phyloP scores from a whole-genome alignment of 2,113 vertebrate genomes.

The Cettia cetti region DNA sequence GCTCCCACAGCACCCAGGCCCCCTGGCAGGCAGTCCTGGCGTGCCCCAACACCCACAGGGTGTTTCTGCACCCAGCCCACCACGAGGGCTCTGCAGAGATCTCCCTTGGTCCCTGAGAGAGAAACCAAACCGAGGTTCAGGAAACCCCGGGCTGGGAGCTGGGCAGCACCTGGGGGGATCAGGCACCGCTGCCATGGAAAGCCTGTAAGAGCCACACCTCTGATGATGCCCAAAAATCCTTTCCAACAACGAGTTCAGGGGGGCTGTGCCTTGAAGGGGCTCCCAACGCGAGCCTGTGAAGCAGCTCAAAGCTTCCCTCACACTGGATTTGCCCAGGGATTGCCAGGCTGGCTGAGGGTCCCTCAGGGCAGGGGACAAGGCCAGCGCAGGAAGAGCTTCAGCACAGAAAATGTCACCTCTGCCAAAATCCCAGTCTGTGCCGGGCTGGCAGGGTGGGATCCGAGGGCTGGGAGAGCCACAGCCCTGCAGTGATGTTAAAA shows the following conservation, averaged over 20 bases:
- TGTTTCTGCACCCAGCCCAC: neutral
- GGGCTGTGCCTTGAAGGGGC: neutral
- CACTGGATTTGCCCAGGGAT: neutral
- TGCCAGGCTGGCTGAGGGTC: neutral
- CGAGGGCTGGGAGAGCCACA: neutral
- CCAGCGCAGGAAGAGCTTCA: neutral
- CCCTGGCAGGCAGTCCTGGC: no score
- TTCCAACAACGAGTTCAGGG: neutral
- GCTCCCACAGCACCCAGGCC: no score
- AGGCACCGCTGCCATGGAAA: neutral
- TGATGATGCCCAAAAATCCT: neutral
- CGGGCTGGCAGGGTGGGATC: neutral
- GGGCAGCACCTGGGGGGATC: neutral
- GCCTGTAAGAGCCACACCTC: neutral
- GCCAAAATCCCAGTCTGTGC: neutral
- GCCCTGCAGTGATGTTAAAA: neutral
- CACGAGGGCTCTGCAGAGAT: neutral
- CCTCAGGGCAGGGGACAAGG: neutral
- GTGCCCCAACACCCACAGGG: neutral
- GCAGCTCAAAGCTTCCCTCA: neutral
- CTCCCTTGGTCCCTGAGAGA: neutral
- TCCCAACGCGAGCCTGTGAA: neutral
- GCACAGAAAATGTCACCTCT: neutral
- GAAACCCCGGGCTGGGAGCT: neutral
- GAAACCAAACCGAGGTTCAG: neutral